phyloP scores from a whole-genome alignment of 2,797 vertebrate species.

The Salarias fasciatus region DNA sequence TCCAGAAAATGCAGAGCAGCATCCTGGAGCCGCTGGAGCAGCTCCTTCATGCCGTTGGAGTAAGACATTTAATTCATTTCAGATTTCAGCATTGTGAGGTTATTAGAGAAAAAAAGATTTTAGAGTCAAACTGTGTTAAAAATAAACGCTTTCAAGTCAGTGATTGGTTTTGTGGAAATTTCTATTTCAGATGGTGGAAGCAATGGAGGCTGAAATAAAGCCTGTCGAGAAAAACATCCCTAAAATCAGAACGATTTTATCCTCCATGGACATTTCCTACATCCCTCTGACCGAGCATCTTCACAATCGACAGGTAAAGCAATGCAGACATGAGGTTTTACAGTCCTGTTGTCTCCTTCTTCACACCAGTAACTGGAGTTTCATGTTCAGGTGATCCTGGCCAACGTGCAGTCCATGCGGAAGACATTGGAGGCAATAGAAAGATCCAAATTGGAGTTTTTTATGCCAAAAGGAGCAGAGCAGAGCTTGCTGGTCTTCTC shows the following conservation, averaged over 20 bases:
- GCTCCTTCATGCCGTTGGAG: constrained; percentile 85
- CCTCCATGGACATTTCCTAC: constrained; percentile 83
- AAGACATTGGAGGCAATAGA: constrained; percentile 84
- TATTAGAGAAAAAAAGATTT: not conserved
- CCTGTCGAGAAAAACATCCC: constrained; percentile 86
- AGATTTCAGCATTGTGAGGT: not conserved
- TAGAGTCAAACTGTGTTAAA: not conserved
- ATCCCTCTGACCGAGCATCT: constrained; percentile 86
- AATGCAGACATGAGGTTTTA: not conserved
- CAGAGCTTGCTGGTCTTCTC: constrained; percentile 86
- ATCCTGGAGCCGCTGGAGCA: constrained; percentile 83
- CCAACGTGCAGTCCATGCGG: constrained; percentile 87
- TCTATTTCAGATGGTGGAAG: constrained; percentile 84
- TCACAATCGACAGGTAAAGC: constrained; percentile 86
- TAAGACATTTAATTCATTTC: constrained; percentile 48
- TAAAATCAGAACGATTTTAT: constrained; percentile 89
- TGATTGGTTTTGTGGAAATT: not conserved
- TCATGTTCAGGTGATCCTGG: constrained; percentile 86
- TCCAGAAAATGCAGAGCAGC: constrained; percentile 82
- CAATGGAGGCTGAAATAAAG: constrained; percentile 89
- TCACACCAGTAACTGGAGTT: too few relatives aligned
- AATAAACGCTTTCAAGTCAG: too few relatives aligned
- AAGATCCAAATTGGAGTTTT: constrained; percentile 80
- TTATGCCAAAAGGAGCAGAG: constrained; percentile 75
- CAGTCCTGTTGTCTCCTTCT: too few relatives aligned